Base-by-base conservation (phyloP, 2,797 vertebrate genomes). In the Furcifer pardalis region DNA sequence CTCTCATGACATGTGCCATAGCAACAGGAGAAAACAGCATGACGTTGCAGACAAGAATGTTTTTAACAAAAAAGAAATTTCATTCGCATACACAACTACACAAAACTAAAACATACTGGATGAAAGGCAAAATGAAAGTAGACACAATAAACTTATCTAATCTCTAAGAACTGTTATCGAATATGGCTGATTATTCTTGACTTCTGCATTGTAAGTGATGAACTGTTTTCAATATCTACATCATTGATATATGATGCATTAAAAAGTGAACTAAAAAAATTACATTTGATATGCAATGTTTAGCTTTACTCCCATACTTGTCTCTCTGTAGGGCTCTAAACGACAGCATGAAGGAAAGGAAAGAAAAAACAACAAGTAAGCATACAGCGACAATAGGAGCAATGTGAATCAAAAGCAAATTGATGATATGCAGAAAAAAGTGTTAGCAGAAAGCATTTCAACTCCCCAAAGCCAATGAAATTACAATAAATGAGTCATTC, bases 211-310 rank as follows among this genome's bases (percentile, higher is more conserved):
- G 94, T 95, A 93, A 96, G 92, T 94, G 89, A 96, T 95, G 94
- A 94, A 96, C 94, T 94, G 94, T 94, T 95, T 95, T 95, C 94
- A 96, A 96, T 94, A 95, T 94, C 94, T 95, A 96, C 94, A 94
- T 96, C 95, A 95, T 96, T 95, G 95, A 96, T 95, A 95, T 96
- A 95, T 96, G 95, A 97, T 97, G 96, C 96, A 97, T 98, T 96
- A 96, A 97, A 98, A 86, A 97, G 97, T 97, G 97, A 97, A 96
- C 97, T 97, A 96, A 98, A 98, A 97, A 97, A 99, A 99, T 99
- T 99, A 99, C 98, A 99, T 99, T 99, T 99, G 98, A 98, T 99
- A 98, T 97, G 98, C 98, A 99, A 99, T 99, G 98, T 99, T 99
- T 99, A 99, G 98, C 98, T 99, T 99, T 98, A 99, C 98, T 98